Percentiles rank a stretch among this genome's conserved stretches.
These are phyloP conservation scores for Peromyscus aztecus DNA, from an alignment of 2,797 vertebrate species.

Conservation along the genomic window DNA sequence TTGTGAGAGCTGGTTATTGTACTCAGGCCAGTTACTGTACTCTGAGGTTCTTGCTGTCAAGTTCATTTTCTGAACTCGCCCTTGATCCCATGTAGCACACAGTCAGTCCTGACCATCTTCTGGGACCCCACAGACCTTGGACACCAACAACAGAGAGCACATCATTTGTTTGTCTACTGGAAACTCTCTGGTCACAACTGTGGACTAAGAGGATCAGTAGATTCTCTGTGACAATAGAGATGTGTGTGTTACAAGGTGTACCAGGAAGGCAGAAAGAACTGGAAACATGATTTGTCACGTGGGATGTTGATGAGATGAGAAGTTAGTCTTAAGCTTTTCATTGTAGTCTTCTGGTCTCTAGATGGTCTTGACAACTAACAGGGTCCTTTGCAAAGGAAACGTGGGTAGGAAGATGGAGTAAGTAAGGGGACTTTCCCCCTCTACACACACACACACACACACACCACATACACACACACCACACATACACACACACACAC, in stretches of 20 bases:
- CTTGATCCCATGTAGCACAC: background rate
- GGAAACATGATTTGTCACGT: background rate
- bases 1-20: background rate
- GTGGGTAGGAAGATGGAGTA: background rate
- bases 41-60: background rate
- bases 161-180: background rate
- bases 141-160: background rate
- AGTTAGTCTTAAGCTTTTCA: background rate
- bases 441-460: background rate
- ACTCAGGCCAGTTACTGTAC: background rate
- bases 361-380: background rate
- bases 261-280: background rate
- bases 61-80: background rate
- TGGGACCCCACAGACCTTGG: background rate
- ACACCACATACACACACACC: background rate
- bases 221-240: background rate
- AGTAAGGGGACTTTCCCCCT: background rate
- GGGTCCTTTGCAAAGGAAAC: background rate
- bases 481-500: background rate
- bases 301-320: background rate
- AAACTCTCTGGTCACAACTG: background rate
- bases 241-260: background rate
- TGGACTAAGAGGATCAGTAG: background rate
- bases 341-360: background rate
- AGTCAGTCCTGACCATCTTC: background rate